Evolutionary conservation across 2,888 invertebrate species (phyloP).

Genomic region (Pasiphila rectangulata): DNA sequence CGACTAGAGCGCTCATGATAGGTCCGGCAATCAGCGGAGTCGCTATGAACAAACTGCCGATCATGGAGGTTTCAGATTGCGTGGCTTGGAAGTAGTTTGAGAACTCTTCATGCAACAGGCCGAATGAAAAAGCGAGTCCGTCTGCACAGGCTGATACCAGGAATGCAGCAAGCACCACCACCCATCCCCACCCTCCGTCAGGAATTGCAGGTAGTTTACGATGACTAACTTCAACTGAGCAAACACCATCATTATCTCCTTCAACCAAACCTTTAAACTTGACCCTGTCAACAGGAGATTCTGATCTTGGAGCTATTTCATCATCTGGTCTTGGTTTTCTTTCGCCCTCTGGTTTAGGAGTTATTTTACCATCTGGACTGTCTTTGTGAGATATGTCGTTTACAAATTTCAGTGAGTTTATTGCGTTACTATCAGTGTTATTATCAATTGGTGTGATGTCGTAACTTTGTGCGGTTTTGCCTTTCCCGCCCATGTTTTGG

Average conservation of each 20-base stretch:
- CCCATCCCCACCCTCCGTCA: conserved; percentile 94
- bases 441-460: conserved; percentile 28
- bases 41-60: conserved; percentile 93
- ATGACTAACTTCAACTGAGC: conserved; percentile 57
- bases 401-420: conserved; percentile 63
- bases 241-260: conserved; percentile 69
- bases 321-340: neutral
- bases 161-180: conserved; percentile 91
- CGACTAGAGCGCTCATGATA: conserved; percentile 90
- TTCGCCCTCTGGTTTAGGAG: conserved; percentile 40
- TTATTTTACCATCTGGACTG: conserved; percentile 2
- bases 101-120: conserved; percentile 91
- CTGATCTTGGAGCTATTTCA: conserved; percentile 31
- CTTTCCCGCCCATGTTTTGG: conserved; percentile 34
- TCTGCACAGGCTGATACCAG: conserved; percentile 94
- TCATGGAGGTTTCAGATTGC: conserved; percentile 92
- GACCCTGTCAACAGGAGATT: conserved; percentile 61
- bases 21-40: conserved; percentile 92
- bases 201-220: conserved; percentile 82
- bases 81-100: conserved; percentile 88
- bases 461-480: conserved; percentile 27
- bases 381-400: conserved; percentile 9
- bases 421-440: conserved; percentile 52
- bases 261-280: conserved; percentile 74
- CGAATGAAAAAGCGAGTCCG: conserved; percentile 95